phyloP scores from a whole-genome alignment of 2,797 vertebrate genomes.

The Sebastes kiyomatsui region DNA sequence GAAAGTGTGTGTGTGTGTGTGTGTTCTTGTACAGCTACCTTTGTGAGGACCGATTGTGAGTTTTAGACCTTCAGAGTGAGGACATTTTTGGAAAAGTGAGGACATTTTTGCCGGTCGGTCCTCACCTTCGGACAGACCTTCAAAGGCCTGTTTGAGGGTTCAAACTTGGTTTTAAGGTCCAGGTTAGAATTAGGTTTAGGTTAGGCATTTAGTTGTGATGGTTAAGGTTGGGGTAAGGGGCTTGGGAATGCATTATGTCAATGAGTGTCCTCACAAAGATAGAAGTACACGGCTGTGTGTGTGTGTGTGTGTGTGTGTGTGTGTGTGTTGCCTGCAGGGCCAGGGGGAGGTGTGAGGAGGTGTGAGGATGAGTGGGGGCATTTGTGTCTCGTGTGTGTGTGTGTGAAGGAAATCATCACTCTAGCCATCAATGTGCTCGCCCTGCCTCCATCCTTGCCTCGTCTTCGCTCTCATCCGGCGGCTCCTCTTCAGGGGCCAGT shows the following conservation, averaged over 20 bases:
- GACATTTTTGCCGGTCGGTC: too few species aligned
- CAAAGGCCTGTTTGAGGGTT: too few species aligned
- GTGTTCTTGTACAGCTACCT: constrained; percentile 20
- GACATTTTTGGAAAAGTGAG: too few species aligned
- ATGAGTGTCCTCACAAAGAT: too few species aligned
- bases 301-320: constrained; percentile 38
- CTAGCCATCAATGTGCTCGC: constrained; percentile 62
- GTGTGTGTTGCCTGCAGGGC: constrained; percentile 65
- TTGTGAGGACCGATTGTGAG: too few species aligned
- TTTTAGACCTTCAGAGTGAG: too few species aligned
- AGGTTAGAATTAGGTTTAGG: too few species aligned
- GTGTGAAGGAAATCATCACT: constrained; percentile 79
- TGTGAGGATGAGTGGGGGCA: constrained; percentile 58
- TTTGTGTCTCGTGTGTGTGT: constrained; percentile 41
- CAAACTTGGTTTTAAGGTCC: too few species aligned
- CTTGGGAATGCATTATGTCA: too few species aligned
- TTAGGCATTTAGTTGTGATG: too few species aligned
- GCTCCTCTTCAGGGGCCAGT: constrained; percentile 28
- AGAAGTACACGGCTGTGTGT: constrained; percentile 1
- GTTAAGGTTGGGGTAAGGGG: too few species aligned
- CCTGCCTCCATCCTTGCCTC: constrained; percentile 52
- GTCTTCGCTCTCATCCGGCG: constrained; percentile 22
- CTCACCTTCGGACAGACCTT: too few species aligned
- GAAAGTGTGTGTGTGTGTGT: constrained; percentile 4
- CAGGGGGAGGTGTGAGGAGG: constrained; percentile 66